Evolutionary conservation across 2,797 vertebrate genomes (phyloP).

Genomic region (Otus scops): DNA sequence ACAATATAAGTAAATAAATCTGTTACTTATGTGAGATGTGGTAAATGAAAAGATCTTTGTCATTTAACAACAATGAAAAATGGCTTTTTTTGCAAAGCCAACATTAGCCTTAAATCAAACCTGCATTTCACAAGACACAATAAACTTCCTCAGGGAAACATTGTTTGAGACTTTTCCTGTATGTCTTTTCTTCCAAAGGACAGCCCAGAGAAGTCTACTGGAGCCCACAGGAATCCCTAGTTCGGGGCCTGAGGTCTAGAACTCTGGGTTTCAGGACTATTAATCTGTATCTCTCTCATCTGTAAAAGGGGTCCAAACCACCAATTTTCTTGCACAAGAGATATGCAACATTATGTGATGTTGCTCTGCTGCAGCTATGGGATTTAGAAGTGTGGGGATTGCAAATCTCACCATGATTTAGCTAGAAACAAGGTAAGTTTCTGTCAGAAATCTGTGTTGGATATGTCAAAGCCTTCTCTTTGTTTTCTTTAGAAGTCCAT

Average conservation of each 20-base stretch:
- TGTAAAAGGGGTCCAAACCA: background rate
- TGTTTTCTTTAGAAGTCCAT: background rate
- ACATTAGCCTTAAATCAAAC: background rate
- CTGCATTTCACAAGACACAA: background rate
- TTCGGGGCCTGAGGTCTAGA: background rate
- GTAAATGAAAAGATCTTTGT: background rate
- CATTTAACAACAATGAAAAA: background rate
- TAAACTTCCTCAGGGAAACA: background rate
- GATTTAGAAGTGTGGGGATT: background rate
- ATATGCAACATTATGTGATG: background rate
- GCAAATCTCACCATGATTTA: background rate
- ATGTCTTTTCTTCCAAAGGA: background rate
- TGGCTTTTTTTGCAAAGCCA: background rate
- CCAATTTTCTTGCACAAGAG: background rate
- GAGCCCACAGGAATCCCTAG: background rate
- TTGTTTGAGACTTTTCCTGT: background rate
- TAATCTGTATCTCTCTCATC: background rate
- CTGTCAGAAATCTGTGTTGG: background rate
- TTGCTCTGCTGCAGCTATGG: background rate
- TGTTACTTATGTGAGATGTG: background rate
- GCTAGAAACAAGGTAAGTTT: background rate
- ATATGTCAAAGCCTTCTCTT: background rate
- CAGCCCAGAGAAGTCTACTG: background rate
- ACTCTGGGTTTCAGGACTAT: background rate
- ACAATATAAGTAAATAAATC: background rate